Percentiles rank a stretch among this genome's conserved stretches.
phyloP scores from a whole-genome alignment of 2,888 invertebrate species.

The Dynastes hyllus region DNA sequence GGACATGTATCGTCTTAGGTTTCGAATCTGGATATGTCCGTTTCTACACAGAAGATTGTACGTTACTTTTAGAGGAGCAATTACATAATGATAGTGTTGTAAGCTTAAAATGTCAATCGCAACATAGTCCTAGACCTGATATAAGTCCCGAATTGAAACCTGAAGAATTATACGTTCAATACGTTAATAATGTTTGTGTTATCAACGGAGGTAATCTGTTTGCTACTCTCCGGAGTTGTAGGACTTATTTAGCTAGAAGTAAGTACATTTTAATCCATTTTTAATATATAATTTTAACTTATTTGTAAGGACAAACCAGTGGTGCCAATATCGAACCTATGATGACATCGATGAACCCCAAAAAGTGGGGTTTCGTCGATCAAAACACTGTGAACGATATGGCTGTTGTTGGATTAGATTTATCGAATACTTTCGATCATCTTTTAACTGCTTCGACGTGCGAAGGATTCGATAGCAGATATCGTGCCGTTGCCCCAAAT shows the following conservation, averaged over 20 bases:
- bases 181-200: constrained; percentile 81
- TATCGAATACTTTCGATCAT: constrained; percentile 89
- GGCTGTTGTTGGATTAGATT: constrained; percentile 82
- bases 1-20: constrained; percentile 94
- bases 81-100: constrained; percentile 88
- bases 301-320: constrained; percentile 37
- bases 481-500: constrained; percentile 83
- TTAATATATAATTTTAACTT: not conserved
- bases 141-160: constrained; percentile 66
- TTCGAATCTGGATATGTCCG: constrained; percentile 88
- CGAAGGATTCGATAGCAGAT: constrained; percentile 82
- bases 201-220: constrained; percentile 86
- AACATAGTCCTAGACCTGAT: constrained; percentile 72
- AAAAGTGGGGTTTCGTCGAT: constrained; percentile 91
- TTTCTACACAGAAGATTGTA: constrained; percentile 92
- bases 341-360: constrained; percentile 77
- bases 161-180: constrained; percentile 86
- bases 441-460: constrained; percentile 86
- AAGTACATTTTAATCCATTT: constrained; percentile 15
- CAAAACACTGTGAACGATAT: constrained; percentile 85
- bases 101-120: constrained; percentile 86
- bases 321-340: constrained; percentile 32
- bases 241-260: constrained; percentile 88
- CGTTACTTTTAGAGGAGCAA: constrained; percentile 86
- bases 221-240: constrained; percentile 84